Conservation (phyloP, 1,140 invertebrate species). For the Lycorma delicatula region DNA sequence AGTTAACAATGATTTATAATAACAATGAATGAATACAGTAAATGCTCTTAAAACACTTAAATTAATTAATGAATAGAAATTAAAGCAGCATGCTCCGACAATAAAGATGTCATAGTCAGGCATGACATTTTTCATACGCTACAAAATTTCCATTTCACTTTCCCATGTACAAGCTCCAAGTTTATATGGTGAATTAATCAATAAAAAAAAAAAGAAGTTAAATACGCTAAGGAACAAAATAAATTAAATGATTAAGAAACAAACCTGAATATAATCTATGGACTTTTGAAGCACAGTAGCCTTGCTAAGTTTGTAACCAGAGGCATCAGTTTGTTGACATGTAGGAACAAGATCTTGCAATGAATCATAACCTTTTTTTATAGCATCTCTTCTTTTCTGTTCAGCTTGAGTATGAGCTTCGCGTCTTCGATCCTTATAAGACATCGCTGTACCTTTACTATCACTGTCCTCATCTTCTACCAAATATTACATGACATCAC, state of each 20-base stretch:
- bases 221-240: background rate
- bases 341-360: conserved; percentile 87
- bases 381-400: conserved; percentile 92
- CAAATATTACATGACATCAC: too few species aligned
- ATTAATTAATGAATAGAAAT: too few species aligned
- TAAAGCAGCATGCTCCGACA: too few species aligned
- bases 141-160: too few species aligned
- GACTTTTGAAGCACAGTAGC: conserved; percentile 89
- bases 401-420: conserved; percentile 97
- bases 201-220: conserved; percentile 6
- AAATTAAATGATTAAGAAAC: too few species aligned
- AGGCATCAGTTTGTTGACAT: conserved; percentile 78
- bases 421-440: conserved; percentile 85
- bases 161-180: too few species aligned
- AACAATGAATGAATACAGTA: too few species aligned
- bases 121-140: too few species aligned
- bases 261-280: conserved; percentile 70
- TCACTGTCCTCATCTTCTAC: conserved; percentile 87
- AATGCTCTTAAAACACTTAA: too few species aligned
- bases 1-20: too few species aligned
- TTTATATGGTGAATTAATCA: too few species aligned
- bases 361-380: conserved; percentile 91
- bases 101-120: too few species aligned
- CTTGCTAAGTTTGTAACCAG: conserved; percentile 90
- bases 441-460: conserved; percentile 65